phyloP scores from a whole-genome alignment of 2,113 vertebrate genomes.

The Crotalus tigris region DNA sequence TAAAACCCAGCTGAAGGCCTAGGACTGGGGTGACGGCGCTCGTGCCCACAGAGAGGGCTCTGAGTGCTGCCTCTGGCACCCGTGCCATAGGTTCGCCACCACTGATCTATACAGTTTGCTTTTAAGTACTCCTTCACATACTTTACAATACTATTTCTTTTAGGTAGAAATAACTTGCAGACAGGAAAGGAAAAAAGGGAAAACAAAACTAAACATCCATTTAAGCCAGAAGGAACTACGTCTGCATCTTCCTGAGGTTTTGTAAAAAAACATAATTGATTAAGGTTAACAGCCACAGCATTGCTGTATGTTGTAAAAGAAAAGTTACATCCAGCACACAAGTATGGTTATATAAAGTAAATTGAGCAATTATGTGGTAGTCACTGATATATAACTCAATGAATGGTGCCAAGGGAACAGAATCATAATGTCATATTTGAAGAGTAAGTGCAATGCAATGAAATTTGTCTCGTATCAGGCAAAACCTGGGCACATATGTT shows the following conservation, averaged over 20 bases:
- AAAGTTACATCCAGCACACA: conserved; percentile 60
- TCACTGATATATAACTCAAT: conserved; percentile 65
- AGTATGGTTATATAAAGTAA: conserved; percentile 63
- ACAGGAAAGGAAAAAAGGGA: conserved; percentile 53
- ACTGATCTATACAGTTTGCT: no score
- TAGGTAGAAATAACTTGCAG: conserved; percentile 57
- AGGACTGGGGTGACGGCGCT: no score
- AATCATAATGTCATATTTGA: conserved; percentile 63
- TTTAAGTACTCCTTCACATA: conserved; percentile 57
- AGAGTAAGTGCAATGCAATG: conserved; percentile 36
- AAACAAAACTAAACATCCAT: conserved; percentile 60
- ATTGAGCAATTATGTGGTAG: conserved; percentile 63
- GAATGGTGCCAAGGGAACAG: conserved; percentile 49
- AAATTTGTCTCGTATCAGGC: conserved; percentile 53
- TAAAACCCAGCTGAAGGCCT: no score
- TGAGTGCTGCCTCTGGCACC: no score
- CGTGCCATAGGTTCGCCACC: no score
- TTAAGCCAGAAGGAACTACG: conserved; percentile 50
- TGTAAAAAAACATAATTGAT: conserved; percentile 54
- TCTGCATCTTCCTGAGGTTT: conserved; percentile 47
- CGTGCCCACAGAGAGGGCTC: no score
- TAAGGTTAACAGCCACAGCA: conserved; percentile 49
- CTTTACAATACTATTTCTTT: conserved; percentile 61
- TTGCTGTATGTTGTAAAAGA: conserved; percentile 44
- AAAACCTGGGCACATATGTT: conserved; percentile 42